Conservation (phyloP, 2,888 invertebrate species). For the Sphinx pinastri region DNA sequence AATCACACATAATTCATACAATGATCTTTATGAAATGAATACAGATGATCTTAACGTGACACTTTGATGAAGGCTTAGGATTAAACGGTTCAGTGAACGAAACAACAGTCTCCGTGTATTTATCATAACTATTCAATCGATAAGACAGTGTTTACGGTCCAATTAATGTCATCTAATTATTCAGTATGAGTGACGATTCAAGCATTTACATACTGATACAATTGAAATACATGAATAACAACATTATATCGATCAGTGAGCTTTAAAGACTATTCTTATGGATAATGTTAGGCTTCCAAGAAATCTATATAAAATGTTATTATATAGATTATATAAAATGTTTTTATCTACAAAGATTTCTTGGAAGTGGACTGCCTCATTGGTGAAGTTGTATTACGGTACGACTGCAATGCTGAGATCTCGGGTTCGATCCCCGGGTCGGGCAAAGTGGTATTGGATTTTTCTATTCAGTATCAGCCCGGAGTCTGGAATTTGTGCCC, state of each 20-base stretch:
- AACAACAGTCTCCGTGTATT: slow-evolving; percentile 49
- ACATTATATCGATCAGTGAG: not conserved
- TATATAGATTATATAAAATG: no score
- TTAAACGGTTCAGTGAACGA: slow-evolving; percentile 58
- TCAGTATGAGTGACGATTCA: slow-evolving; percentile 38
- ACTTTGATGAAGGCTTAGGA: slow-evolving; percentile 42
- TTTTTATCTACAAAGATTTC: no score
- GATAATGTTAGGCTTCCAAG: not conserved
- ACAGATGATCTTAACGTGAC: slow-evolving; percentile 35
- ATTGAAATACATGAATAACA: not conserved
- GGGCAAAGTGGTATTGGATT: no score
- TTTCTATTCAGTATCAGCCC: no score
- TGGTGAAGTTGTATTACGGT: no score
- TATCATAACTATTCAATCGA: slow-evolving; percentile 50
- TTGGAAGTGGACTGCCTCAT: no score
- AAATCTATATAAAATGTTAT: no score
- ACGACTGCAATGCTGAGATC: no score
- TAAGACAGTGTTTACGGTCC: slow-evolving; percentile 49
- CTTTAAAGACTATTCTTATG: not conserved
- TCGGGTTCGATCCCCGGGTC: no score
- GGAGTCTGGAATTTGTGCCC: no score
- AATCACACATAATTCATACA: no score
- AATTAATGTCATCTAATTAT: slow-evolving; percentile 46
- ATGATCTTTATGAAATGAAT: slow-evolving; percentile 19
- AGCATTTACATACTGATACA: slow-evolving; percentile 19